These are phyloP conservation scores for Anthopleura sola DNA, from an alignment of 64 coral and sea anemone species.

Conservation along the genomic window DNA sequence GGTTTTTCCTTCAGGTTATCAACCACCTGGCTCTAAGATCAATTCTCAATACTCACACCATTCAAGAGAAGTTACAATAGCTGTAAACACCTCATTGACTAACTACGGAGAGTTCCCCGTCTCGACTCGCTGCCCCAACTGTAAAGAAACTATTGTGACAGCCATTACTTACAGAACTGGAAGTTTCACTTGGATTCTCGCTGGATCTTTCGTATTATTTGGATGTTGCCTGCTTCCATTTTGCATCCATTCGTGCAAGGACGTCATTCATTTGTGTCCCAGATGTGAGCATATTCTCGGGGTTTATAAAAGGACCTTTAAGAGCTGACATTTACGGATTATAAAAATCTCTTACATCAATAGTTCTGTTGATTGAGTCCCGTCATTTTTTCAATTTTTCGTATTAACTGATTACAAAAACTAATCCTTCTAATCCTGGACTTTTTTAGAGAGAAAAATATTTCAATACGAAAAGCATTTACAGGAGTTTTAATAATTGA, in stretches of 20 bases:
- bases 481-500: too few species aligned
- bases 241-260: conserved; percentile 40
- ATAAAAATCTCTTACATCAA: too few species aligned
- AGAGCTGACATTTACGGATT: not conserved
- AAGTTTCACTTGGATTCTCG: conserved; percentile 47
- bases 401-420: too few species aligned
- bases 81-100: not conserved
- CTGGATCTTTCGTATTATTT: conserved; percentile 12
- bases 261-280: conserved; percentile 71
- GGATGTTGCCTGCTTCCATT: conserved; percentile 87
- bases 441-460: too few species aligned
- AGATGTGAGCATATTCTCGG: conserved; percentile 51
- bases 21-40: not conserved
- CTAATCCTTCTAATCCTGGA: too few species aligned
- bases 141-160: conserved; percentile 35
- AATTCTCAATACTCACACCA: not conserved
- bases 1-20: not conserved
- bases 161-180: conserved; percentile 33
- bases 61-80: not conserved
- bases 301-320: conserved; percentile 26
- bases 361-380: too few species aligned
- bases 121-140: conserved; percentile 29
- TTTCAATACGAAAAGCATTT: too few species aligned
- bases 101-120: conserved; percentile 41
- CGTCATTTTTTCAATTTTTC: too few species aligned